Conservation (phyloP, 1,140 invertebrate genomes). For the Pseudobourletiella spinata region DNA sequence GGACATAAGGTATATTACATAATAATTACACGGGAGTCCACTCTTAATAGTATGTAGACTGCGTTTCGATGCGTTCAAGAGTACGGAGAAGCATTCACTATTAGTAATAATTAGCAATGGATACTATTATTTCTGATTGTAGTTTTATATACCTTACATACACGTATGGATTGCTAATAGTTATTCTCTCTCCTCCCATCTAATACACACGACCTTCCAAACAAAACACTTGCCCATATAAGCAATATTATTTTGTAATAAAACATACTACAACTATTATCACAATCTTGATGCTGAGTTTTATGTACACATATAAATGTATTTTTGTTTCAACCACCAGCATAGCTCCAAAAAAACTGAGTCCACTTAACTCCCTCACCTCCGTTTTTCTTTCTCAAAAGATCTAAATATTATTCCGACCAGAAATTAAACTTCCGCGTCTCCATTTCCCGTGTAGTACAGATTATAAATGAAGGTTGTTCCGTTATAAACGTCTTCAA, state of each 20-base stretch:
- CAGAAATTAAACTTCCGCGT: background rate
- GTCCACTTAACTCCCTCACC: background rate
- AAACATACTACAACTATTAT: background rate
- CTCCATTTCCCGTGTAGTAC: too few species aligned
- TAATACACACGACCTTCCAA: too few species aligned
- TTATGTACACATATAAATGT: too few species aligned
- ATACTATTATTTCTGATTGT: background rate
- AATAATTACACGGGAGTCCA: too few species aligned
- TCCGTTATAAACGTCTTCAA: too few species aligned
- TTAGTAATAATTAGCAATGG: too few species aligned
- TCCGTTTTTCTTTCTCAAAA: background rate
- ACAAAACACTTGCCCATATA: too few species aligned
- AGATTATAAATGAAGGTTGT: too few species aligned
- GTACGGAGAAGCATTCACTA: too few species aligned
- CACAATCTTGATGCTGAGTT: background rate
- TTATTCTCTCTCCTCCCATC: background rate
- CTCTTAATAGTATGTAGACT: too few species aligned
- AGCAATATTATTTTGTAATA: background rate
- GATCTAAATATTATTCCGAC: background rate
- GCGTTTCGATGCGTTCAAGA: too few species aligned
- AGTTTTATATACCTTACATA: background rate
- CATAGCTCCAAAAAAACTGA: background rate
- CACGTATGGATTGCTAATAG: background rate
- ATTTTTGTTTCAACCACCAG: background rate
- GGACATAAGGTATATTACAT: too few species aligned